phyloP scores from a whole-genome alignment of 2,113 vertebrate genomes.

The Gorsachius goisagi region DNA sequence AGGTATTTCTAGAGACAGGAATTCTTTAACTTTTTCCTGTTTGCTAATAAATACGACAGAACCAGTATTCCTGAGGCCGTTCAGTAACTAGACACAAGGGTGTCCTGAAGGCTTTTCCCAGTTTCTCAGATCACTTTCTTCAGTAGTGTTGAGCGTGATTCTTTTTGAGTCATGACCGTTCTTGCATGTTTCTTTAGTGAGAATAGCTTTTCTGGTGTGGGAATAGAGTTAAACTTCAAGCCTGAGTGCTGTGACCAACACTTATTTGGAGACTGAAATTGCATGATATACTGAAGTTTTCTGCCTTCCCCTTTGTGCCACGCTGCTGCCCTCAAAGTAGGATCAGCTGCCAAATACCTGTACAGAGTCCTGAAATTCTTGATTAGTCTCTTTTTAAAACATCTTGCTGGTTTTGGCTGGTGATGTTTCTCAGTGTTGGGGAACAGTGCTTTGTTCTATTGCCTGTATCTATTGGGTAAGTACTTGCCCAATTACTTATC shows the following conservation, averaged over 20 bases:
- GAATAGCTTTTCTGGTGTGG: neutral
- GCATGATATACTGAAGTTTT: neutral
- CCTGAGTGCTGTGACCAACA: neutral
- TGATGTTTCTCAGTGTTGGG: neutral
- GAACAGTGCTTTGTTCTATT: neutral
- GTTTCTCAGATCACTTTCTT: neutral
- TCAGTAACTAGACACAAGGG: neutral
- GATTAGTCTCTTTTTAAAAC: neutral
- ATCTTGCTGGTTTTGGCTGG: neutral
- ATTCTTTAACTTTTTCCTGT: neutral
- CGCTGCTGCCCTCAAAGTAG: rapidly evolving
- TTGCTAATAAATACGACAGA: neutral
- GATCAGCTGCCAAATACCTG: neutral
- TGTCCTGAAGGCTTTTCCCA: neutral
- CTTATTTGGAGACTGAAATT: neutral
- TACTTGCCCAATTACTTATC: neutral
- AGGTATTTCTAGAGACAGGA: neutral
- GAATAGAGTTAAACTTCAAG: neutral
- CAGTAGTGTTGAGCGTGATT: neutral
- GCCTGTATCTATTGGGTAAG: neutral
- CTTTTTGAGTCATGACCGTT: neutral
- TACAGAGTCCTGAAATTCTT: neutral
- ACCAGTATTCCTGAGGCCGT: neutral
- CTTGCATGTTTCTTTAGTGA: neutral
- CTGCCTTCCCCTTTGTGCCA: neutral